phyloP scores from a whole-genome alignment of 2,113 vertebrate genomes.

The Nesogale talazaci region DNA sequence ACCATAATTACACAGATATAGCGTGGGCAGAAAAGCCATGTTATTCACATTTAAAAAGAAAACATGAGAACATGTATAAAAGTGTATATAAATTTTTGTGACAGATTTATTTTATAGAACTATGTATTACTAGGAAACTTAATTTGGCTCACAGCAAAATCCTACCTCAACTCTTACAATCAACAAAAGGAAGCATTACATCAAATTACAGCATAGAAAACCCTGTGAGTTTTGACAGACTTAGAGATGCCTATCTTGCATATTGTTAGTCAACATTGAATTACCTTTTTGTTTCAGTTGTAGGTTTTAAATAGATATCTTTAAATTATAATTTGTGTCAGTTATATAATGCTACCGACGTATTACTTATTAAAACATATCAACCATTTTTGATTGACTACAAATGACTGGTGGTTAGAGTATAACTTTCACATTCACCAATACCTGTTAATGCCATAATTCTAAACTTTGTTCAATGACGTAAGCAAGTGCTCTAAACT shows the following conservation, averaged over 20 bases:
- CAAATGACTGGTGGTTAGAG: background rate
- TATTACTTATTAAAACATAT: background rate
- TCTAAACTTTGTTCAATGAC: background rate
- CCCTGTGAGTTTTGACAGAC: background rate
- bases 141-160: slow-evolving; percentile 16
- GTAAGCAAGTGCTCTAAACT: background rate
- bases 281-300: slow-evolving; percentile 6
- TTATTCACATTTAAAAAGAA: slow-evolving; percentile 38
- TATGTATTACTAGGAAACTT: slow-evolving; percentile 20
- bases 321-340: background rate
- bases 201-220: slow-evolving; percentile 1
- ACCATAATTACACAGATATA: slow-evolving; percentile 31
- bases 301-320: slow-evolving; percentile 18
- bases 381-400: background rate
- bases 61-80: slow-evolving; percentile 35
- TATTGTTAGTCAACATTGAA: background rate
- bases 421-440: background rate
- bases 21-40: slow-evolving; percentile 23
- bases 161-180: background rate
- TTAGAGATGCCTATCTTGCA: background rate
- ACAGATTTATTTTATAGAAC: slow-evolving; percentile 46
- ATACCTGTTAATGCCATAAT: background rate
- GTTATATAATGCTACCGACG: background rate
- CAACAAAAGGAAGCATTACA: background rate
- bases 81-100: background rate